Evolutionary conservation across 2,888 invertebrate species (phyloP).

Genomic region (Venusia cambrica): DNA sequence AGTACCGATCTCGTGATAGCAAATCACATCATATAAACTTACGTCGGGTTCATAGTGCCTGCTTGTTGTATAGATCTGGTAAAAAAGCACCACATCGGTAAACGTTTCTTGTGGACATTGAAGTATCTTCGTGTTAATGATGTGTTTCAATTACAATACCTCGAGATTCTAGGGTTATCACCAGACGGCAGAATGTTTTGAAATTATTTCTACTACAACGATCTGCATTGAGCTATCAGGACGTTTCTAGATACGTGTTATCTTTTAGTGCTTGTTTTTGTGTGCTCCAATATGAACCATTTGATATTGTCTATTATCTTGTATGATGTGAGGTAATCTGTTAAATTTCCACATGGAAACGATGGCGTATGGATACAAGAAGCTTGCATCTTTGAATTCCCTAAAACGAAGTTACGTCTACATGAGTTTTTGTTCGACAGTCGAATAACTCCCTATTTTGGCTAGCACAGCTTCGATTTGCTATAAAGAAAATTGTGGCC

Average conservation of each 20-base stretch:
- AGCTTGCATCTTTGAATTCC: no score
- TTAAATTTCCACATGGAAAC: no score
- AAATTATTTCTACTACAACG: constrained; percentile 17
- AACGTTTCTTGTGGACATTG: constrained; percentile 54
- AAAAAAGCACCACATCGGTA: constrained; percentile 53
- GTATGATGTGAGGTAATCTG: no score
- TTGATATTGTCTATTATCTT: no score
- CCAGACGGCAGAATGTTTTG: constrained; percentile 19
- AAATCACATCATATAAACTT: no score
- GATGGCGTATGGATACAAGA: no score
- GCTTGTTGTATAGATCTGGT: no score
- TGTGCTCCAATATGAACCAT: constrained; percentile 1
- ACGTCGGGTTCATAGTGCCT: no score
- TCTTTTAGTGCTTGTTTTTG: constrained; percentile 8
- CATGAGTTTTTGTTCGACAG: no score
- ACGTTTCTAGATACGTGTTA: constrained; percentile 8
- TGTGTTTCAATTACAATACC: constrained; percentile 51
- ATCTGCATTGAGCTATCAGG: constrained; percentile 5
- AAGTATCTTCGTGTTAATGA: constrained; percentile 45
- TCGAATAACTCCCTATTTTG: constrained; percentile 12
- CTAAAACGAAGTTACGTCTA: no score
- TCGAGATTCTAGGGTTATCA: constrained; percentile 37
- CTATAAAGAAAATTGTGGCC: constrained; percentile 21
- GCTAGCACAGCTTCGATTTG: constrained; percentile 9
- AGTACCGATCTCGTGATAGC: no score